These are phyloP conservation scores for Siphlonurus alternatus DNA, from an alignment of 2,888 invertebrate species.

Conservation along the genomic window DNA sequence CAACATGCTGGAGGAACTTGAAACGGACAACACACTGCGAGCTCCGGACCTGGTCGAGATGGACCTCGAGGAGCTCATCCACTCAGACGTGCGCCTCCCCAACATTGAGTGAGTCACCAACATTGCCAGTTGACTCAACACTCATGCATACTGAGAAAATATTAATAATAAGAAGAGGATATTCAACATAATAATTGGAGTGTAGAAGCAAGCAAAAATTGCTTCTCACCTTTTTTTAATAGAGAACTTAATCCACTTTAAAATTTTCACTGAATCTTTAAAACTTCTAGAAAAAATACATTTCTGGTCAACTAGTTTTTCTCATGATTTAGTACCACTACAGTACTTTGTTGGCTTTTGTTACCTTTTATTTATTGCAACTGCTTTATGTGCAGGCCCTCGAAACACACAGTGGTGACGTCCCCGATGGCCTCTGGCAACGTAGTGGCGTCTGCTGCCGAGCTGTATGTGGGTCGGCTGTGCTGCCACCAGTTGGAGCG, in stretches of 20 bases:
- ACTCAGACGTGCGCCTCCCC: neutral
- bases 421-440: neutral
- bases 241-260: too few relatives aligned
- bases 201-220: too few relatives aligned
- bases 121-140: too few relatives aligned
- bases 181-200: too few relatives aligned
- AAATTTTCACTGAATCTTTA: too few relatives aligned
- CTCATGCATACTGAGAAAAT: too few relatives aligned
- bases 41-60: conserved; percentile 19
- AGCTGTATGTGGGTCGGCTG: neutral
- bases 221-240: too few relatives aligned
- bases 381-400: neutral
- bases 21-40: conserved; percentile 21
- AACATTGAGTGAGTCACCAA: neutral
- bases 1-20: conserved; percentile 49
- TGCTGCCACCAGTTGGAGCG: neutral
- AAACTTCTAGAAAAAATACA: too few relatives aligned
- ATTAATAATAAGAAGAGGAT: too few relatives aligned
- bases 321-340: neutral
- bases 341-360: too few relatives aligned
- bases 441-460: neutral
- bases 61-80: conserved; percentile 20
- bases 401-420: neutral
- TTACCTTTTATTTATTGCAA: too few relatives aligned
- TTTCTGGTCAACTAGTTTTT: too few relatives aligned